phyloP scores from a whole-genome alignment of 2,113 vertebrate genomes.

The Dryoscopus gambensis region DNA sequence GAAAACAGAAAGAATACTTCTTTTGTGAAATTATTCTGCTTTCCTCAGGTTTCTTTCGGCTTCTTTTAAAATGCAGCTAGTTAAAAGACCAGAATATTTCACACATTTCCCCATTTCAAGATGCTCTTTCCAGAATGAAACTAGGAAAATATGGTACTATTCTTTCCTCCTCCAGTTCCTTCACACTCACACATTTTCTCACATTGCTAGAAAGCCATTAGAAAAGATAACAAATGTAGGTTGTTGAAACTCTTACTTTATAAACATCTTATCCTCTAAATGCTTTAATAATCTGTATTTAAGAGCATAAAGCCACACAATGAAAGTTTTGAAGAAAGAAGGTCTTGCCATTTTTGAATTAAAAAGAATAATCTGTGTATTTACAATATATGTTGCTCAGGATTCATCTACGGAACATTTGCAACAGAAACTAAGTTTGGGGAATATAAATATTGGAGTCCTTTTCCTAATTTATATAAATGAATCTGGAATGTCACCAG shows the following conservation, averaged over 20 bases:
- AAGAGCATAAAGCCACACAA: neutral
- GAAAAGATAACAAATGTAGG: neutral
- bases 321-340: neutral
- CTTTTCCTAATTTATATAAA: neutral
- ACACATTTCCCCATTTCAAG: neutral
- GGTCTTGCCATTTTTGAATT: accelerated
- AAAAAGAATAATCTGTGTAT: neutral
- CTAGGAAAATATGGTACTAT: neutral
- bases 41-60: neutral
- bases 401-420: neutral
- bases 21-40: constrained; percentile 36
- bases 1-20: neutral
- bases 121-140: neutral
- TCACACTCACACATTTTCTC: neutral
- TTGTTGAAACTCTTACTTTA: neutral
- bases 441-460: neutral
- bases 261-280: neutral
- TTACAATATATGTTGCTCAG: neutral
- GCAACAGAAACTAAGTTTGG: neutral
- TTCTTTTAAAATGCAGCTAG: neutral
- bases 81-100: neutral
- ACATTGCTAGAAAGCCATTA: neutral
- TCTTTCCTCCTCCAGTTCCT: neutral
- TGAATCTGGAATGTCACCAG: neutral
- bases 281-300: neutral